Percentiles rank a stretch among this genome's conserved stretches.
phyloP scores from a whole-genome alignment of 2,797 vertebrate species.

The Megalops cyprinoides region DNA sequence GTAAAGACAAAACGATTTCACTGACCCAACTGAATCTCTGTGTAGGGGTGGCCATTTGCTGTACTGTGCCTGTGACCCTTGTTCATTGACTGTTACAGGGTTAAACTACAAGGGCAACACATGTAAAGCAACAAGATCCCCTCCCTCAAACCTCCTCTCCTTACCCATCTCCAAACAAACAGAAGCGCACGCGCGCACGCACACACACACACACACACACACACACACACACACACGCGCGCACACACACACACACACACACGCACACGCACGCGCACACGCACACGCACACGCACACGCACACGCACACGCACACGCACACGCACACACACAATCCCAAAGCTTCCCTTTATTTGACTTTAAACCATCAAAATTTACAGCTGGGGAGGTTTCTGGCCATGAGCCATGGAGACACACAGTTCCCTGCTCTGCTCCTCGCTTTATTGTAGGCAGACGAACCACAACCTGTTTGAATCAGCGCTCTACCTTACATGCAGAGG shows the following conservation, averaged over 20 bases:
- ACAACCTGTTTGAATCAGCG: conserved; percentile 66
- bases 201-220: conserved; percentile 25
- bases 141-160: neutral
- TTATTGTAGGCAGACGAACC: conserved; percentile 49
- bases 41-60: neutral
- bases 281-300: conserved; percentile 14
- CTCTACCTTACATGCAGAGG: conserved; percentile 49
- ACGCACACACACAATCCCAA: conserved; percentile 1
- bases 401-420: conserved; percentile 49
- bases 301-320: conserved; percentile 13
- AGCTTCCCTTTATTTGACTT: conserved; percentile 42
- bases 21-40: conserved; percentile 36
- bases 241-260: conserved; percentile 6
- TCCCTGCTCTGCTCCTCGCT: conserved; percentile 29
- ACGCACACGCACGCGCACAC: conserved; percentile 14
- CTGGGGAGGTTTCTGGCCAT: conserved; percentile 42
- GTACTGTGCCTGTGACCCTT: too few species aligned
- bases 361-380: conserved; percentile 47
- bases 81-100: neutral
- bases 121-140: neutral
- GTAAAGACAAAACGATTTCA: conserved; percentile 28
- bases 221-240: conserved; percentile 15
- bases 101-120: conserved; percentile 14
- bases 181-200: conserved; percentile 28
- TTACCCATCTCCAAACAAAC: conserved; percentile 1